phyloP scores from a whole-genome alignment of 2,113 vertebrate species.

The Alaudala cheleensis region DNA sequence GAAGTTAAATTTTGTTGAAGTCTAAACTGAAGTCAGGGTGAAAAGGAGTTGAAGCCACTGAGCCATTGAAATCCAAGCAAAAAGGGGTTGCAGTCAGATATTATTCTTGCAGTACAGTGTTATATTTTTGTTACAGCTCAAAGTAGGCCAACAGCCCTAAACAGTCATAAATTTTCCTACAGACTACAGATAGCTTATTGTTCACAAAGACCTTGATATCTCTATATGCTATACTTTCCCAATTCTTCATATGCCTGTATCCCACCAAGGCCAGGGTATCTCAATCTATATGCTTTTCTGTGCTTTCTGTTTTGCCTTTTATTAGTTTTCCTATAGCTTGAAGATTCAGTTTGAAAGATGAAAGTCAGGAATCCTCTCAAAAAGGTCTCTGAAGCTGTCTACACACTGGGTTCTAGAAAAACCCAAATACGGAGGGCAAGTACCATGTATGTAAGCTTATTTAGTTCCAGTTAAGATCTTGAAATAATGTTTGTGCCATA shows the following conservation, averaged over 20 bases:
- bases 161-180: not conserved
- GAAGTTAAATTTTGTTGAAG: not conserved
- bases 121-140: not conserved
- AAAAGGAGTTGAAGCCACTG: not conserved
- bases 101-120: not conserved
- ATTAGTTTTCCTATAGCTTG: not conserved
- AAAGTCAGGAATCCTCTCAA: not conserved
- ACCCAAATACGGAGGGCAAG: not conserved
- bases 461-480: not conserved
- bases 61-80: not conserved
- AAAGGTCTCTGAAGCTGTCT: not conserved
- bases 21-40: not conserved
- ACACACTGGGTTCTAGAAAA: not conserved
- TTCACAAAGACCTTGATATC: not conserved
- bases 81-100: not conserved
- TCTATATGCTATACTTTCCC: not conserved
- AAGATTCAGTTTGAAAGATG: not conserved
- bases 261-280: not conserved
- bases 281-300: not conserved
- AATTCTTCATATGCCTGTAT: not conserved
- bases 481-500: not conserved
- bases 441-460: not conserved
- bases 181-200: not conserved
- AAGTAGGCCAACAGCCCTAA: not conserved
- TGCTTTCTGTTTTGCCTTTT: not conserved